Evolutionary conservation across 2,113 vertebrate genomes (phyloP), one percentile per base, ranked within the genome.

Genomic region (Thinocorus orbignyianus): DNA sequence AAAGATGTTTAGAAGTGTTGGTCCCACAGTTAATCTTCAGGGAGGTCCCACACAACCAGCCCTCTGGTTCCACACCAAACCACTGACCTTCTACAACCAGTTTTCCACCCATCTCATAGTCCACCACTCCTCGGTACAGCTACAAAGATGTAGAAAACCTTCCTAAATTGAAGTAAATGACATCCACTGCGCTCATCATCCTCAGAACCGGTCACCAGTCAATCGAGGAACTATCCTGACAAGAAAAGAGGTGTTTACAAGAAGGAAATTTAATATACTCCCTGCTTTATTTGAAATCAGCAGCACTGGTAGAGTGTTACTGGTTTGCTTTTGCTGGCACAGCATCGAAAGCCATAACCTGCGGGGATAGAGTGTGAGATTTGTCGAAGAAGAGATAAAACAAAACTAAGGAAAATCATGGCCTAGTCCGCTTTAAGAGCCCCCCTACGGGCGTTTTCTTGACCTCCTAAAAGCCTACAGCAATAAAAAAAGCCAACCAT

Each of bases 391-490:
- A 84, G 60, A 5, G 64, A 65, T 69, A 49, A 79, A 84, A 70
- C 58, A 81, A 78, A 95, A 39, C 68, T 39, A n/a, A 71, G 84
- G 70, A 87, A 78, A 92, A 91, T 35, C 44, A 41, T 37, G 37
- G 44, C 68, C 7, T 12, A 46, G 83, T 16, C 61, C 74, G 7
- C 51, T 87, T 64, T 26, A 72, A 79, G 54, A 84, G 69, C 62
- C 52, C 61, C 80, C 37, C 48, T 33, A 49, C 1, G 5, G 33
- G 62, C 5, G 31, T 44, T 86, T 83, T 60, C 91, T 10, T 86
- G 94, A 93, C 86, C 83, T 79, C 61, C 80, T 66, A 83, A 96
- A 88, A 93, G 85, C 62, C 74, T 72, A 10, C 35, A 17, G 73
- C 81, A 87, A 66, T n/a, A n/a, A 37, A 60, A 95, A 81, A 78